Percentiles rank a stretch among this genome's conserved stretches.
Conservation (phyloP, 2,797 vertebrate species). For the Pagetopsis macropterus region DNA sequence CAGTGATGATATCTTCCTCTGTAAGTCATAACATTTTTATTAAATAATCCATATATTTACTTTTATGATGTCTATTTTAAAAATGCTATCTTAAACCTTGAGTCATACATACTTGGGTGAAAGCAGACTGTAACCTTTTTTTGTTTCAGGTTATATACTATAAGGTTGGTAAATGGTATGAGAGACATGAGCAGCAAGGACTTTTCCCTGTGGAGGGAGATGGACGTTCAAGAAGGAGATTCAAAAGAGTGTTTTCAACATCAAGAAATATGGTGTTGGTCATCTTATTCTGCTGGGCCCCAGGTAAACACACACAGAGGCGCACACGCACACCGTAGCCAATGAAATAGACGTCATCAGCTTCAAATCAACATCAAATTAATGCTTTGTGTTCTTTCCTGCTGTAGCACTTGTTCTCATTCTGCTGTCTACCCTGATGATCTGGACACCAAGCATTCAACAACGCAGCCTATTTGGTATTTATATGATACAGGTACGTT, state of each 20-base stretch:
- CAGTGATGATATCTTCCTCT: constrained; percentile 78
- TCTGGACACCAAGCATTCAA: not conserved
- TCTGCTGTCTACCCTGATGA: constrained; percentile 69
- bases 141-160: constrained; percentile 81
- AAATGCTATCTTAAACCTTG: not conserved
- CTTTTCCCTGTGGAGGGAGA: constrained; percentile 73
- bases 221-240: constrained; percentile 61
- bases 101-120: not conserved
- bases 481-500: constrained; percentile 75
- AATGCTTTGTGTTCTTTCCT: constrained; percentile 17
- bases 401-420: constrained; percentile 77
- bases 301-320: constrained; percentile 73
- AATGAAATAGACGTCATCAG: not conserved
- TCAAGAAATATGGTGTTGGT: constrained; percentile 82
- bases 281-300: constrained; percentile 86
- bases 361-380: constrained; percentile 9
- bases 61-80: not conserved
- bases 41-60: not conserved
- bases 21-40: constrained; percentile 70
- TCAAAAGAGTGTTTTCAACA: constrained; percentile 61
- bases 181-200: constrained; percentile 47
- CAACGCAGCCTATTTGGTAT: constrained; percentile 68
- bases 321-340: not conserved
- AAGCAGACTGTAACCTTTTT: not conserved
- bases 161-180: constrained; percentile 77